phyloP scores from a whole-genome alignment of 2,797 vertebrate genomes.

The Brotula barbata region DNA sequence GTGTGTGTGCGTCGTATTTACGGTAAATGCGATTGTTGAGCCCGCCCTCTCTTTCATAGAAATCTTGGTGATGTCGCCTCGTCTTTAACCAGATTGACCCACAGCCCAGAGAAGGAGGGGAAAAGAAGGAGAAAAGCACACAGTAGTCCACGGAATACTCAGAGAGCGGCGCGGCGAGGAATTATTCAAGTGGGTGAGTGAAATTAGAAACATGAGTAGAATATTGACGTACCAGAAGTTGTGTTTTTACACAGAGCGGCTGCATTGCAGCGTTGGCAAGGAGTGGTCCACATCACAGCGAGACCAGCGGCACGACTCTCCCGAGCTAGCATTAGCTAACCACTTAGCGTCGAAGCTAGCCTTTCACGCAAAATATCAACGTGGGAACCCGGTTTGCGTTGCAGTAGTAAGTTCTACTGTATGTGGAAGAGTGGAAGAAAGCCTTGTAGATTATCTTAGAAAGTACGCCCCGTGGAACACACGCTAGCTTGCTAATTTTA shows the following conservation, averaged over 20 bases:
- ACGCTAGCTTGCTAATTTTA: slow-evolving; percentile 25
- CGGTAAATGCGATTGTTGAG: slow-evolving; percentile 61
- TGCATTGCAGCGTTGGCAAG: slow-evolving; percentile 75
- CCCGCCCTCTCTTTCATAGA: slow-evolving; percentile 70
- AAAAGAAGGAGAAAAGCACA: slow-evolving; percentile 49
- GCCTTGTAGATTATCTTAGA: not conserved
- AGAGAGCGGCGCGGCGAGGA: slow-evolving; percentile 28
- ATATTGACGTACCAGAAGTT: not conserved
- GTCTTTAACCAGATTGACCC: slow-evolving; percentile 72
- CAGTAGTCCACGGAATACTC: slow-evolving; percentile 36
- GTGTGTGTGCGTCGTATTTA: slow-evolving; percentile 55
- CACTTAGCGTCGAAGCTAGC: slow-evolving; percentile 38
- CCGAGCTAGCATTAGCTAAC: slow-evolving; percentile 50
- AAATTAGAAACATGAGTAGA: not conserved
- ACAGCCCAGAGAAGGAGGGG: slow-evolving; percentile 64
- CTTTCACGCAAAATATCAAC: slow-evolving; percentile 30
- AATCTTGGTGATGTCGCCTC: slow-evolving; percentile 70
- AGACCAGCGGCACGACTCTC: slow-evolving; percentile 50
- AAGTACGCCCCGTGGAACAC: not conserved
- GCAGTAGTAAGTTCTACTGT: no score
- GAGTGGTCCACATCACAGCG: slow-evolving; percentile 75
- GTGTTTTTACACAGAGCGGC: slow-evolving; percentile 26
- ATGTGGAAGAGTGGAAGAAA: fast-evolving
- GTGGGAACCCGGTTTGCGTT: not conserved
- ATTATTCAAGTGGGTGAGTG: slow-evolving; percentile 58